Evolutionary conservation across 2,797 vertebrate genomes (phyloP), one percentile per base, ranked within the genome.

Genomic region (Salarias fasciatus): DNA sequence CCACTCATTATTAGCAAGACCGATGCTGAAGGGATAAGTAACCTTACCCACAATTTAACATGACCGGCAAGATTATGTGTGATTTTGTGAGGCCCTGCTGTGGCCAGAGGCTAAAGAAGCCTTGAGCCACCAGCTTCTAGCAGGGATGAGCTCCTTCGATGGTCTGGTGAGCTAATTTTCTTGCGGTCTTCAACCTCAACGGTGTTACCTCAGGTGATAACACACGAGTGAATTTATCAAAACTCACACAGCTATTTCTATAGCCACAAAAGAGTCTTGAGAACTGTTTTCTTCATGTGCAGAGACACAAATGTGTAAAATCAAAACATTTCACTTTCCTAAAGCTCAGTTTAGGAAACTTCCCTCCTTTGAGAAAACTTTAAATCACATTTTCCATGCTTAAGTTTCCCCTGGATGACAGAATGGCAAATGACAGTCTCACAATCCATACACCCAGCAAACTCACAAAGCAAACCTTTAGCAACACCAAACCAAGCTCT

Each of bases 401-500:
- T n/a, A n/a, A n/a, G 11, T 47, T 50, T 51, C 6, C 33, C 36
- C 11, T 29, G 45, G n/a, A 55, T 53, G 36, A 44, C 15, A 63
- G 48, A 44, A 35, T 33, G 29, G 43, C 37, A 58, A 55, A 43
- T 13, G 51, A 63, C 47, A 60, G 40, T n/a, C 45, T 74, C 24
- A 10, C 28, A 11, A 15, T 48, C 4, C 9, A 42, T 31, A 40
- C 42, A 36, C 14, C 43, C n/a, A 53, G 46, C 44, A 66, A 44
- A 44, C 60, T n/a, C n/a, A n/a, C n/a, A n/a, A 68, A 53, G 55
- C 4, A 35, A 72, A 56, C 13, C 43, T 59, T 66, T 43, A 58
- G 63, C 54, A 74, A 69, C 78, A 74, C 54, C 44, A 46, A 63
- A 83, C 44, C 40, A 35, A 61, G 46, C 66, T n/a, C 11, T 33